Percentiles rank a stretch among this genome's conserved stretches.
Conservation (phyloP, 2,888 invertebrate genomes). For the Trimorus sp. region DNA sequence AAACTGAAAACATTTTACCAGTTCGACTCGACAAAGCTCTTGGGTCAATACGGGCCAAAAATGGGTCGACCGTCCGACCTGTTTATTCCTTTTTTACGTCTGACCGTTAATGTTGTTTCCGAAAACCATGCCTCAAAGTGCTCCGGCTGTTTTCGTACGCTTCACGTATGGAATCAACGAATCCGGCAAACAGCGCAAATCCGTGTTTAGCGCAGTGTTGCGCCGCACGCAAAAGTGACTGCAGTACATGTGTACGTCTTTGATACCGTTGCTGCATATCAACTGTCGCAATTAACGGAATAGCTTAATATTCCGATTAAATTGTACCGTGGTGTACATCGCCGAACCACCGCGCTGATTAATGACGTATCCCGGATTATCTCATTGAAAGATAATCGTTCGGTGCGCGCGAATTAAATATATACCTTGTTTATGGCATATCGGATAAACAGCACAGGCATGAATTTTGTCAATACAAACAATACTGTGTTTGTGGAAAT, state of each 20-base stretch:
- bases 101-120: too few species aligned
- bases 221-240: slow-evolving; percentile 70
- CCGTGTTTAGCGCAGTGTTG: slow-evolving; percentile 45
- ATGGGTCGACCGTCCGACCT: too few species aligned
- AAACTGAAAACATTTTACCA: too few species aligned
- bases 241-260: slow-evolving; percentile 60
- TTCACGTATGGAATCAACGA: slow-evolving; percentile 25
- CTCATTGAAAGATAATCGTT: slow-evolving; percentile 61
- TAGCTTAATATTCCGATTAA: slow-evolving; percentile 68
- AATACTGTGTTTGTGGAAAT: too few species aligned
- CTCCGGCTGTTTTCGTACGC: too few species aligned
- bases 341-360: slow-evolving; percentile 55
- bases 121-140: too few species aligned
- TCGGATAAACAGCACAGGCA: too few species aligned
- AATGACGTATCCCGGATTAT: slow-evolving; percentile 62
- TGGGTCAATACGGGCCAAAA: too few species aligned
- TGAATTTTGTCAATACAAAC: too few species aligned
- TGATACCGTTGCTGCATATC: slow-evolving; percentile 56
- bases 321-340: slow-evolving; percentile 58
- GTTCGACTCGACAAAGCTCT: too few species aligned
- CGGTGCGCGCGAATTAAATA: slow-evolving; percentile 42
- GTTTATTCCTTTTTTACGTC: too few species aligned
- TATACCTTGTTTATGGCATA: not conserved
- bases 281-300: slow-evolving; percentile 67
- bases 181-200: slow-evolving; percentile 53